Evolutionary conservation across 2,888 invertebrate species (phyloP).

Genomic region (Mythimna vitellina): DNA sequence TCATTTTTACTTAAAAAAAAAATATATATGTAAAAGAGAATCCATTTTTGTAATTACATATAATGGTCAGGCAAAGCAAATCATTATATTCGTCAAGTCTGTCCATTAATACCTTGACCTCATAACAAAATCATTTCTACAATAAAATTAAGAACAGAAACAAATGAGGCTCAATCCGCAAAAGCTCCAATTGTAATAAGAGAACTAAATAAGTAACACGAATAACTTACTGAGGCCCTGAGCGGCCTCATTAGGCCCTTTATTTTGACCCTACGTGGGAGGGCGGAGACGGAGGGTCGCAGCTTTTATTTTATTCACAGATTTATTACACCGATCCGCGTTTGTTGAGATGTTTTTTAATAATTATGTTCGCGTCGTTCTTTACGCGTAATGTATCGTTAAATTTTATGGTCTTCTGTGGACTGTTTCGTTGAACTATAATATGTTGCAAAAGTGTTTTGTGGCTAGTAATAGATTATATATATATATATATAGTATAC

Average conservation of each 20-base stretch:
- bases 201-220: constrained; percentile 67
- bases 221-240: constrained; percentile 66
- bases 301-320: constrained; percentile 75
- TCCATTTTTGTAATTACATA: neutral
- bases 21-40: neutral
- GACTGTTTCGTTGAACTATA: neutral
- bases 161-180: constrained; percentile 61
- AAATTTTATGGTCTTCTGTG: neutral
- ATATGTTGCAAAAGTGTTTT: neutral
- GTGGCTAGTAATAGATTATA: no score
- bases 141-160: constrained; percentile 64
- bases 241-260: constrained; percentile 73
- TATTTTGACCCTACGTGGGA: constrained; percentile 74
- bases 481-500: no score
- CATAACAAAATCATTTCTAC: constrained; percentile 44
- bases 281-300: constrained; percentile 72
- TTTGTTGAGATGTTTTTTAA: constrained; percentile 45
- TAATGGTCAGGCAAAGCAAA: neutral
- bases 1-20: no score
- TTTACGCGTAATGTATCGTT: constrained; percentile 7
- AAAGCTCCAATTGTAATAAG: constrained; percentile 62
- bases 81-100: neutral
- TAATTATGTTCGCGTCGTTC: constrained; percentile 24
- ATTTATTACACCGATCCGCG: constrained; percentile 67
- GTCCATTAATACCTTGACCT: constrained; percentile 9